phyloP scores from a whole-genome alignment of 2,888 invertebrate species.

The Lithophane leautieri region DNA sequence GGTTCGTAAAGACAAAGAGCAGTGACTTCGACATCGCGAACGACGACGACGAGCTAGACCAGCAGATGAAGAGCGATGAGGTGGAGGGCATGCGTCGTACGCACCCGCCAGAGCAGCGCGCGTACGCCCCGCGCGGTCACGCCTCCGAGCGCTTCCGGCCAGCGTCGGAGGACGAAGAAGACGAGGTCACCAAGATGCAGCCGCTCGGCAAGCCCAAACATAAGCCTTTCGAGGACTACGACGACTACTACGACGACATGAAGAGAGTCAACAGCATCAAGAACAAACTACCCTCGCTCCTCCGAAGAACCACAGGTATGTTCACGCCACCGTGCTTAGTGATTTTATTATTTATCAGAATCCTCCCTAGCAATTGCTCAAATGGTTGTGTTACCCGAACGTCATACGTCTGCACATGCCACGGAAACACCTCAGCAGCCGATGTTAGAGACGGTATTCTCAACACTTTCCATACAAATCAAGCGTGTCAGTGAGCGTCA shows the following conservation, averaged over 20 bases:
- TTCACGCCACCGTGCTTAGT: neutral
- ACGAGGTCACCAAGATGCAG: slow-evolving; percentile 4
- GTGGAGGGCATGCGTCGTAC: slow-evolving; percentile 11
- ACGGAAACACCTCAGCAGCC: neutral
- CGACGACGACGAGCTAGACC: slow-evolving; percentile 55
- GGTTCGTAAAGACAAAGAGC: slow-evolving; percentile 59
- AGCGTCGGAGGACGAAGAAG: slow-evolving; percentile 45
- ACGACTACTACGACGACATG: slow-evolving; percentile 83
- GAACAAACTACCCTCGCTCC: slow-evolving; percentile 74
- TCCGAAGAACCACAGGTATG: slow-evolving; percentile 78
- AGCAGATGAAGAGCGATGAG: slow-evolving; percentile 21
- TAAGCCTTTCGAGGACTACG: slow-evolving; percentile 72
- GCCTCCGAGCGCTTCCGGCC: slow-evolving; percentile 17
- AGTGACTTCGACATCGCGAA: slow-evolving; percentile 48
- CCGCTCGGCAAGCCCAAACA: slow-evolving; percentile 42
- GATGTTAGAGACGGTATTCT: neutral
- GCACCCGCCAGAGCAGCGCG: neutral
- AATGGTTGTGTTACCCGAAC: neutral
- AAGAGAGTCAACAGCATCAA: slow-evolving; percentile 78
- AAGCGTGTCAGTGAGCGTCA: neutral
- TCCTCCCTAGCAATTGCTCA: neutral
- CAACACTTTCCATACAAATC: neutral
- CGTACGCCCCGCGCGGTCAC: neutral
- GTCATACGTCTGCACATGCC: neutral
- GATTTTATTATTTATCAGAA: neutral